Conservation (phyloP, 2,113 vertebrate genomes). For the Panthera leo region DNA sequence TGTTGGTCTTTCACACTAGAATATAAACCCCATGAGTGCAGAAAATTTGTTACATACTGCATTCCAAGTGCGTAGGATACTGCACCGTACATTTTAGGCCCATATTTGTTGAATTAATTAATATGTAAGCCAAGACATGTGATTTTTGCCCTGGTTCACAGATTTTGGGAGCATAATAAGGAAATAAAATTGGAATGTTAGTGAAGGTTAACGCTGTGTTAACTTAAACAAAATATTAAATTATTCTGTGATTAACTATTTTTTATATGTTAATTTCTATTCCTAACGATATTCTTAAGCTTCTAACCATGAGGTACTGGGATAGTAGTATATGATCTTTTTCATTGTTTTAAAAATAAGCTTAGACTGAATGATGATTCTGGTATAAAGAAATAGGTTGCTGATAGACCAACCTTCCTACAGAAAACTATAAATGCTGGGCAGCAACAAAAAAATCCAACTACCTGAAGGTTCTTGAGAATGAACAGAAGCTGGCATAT, state of each 20-base stretch:
- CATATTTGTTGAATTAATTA: neutral
- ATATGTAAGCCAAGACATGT: neutral
- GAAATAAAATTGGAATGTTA: neutral
- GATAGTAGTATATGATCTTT: neutral
- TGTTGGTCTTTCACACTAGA: neutral
- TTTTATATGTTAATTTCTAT: neutral
- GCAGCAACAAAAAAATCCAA: neutral
- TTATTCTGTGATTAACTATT: neutral
- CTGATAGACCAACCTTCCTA: neutral
- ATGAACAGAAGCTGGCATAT: neutral
- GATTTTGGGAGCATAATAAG: neutral
- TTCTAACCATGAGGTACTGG: neutral
- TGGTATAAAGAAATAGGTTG: neutral
- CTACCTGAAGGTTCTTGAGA: neutral
- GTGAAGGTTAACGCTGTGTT: neutral
- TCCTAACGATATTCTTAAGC: neutral
- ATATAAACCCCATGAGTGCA: neutral
- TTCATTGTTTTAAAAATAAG: neutral
- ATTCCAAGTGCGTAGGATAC: neutral
- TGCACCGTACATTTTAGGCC: neutral
- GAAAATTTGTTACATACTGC: neutral
- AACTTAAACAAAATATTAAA: neutral
- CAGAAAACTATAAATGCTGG: neutral
- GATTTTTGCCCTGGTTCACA: neutral
- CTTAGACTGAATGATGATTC: neutral